phyloP scores from a whole-genome alignment of 2,888 invertebrate species.

The Drosophila trichaetosa region DNA sequence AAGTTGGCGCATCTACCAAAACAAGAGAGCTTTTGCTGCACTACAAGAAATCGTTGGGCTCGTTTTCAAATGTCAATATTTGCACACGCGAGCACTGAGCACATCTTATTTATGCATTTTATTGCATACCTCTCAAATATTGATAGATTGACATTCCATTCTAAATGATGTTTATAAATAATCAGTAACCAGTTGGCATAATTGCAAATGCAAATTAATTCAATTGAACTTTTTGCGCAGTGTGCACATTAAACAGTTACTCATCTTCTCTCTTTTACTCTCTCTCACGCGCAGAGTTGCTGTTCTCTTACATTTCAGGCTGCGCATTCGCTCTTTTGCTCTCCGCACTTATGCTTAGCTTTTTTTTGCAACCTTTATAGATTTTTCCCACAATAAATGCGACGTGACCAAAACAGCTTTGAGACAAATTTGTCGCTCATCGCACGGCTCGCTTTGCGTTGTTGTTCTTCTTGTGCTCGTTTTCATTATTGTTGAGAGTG shows the following conservation, averaged over 20 bases:
- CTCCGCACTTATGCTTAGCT: constrained; percentile 33
- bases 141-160: not conserved
- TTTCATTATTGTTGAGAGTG: constrained; percentile 8
- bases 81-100: not conserved
- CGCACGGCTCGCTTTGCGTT: constrained; percentile 18
- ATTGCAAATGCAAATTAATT: not conserved
- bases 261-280: not conserved
- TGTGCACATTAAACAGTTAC: constrained; percentile 16
- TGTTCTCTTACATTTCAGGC: constrained; percentile 1
- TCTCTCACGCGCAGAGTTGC: not conserved
- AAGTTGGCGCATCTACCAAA: constrained; percentile 56
- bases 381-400: constrained; percentile 69
- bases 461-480: constrained; percentile 6
- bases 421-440: constrained; percentile 27
- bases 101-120: not conserved
- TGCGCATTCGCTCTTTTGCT: constrained; percentile 48
- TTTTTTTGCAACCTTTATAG: constrained; percentile 56
- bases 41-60: constrained; percentile 16
- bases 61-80: not conserved
- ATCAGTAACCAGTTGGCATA: not conserved
- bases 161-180: not conserved
- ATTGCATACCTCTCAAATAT: not conserved
- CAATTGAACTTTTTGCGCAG: constrained; percentile 14
- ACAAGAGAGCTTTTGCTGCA: constrained; percentile 11
- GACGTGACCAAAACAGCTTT: constrained; percentile 71